phyloP scores from a whole-genome alignment of 2,797 vertebrate species.

The Aldrovandia affinis region DNA sequence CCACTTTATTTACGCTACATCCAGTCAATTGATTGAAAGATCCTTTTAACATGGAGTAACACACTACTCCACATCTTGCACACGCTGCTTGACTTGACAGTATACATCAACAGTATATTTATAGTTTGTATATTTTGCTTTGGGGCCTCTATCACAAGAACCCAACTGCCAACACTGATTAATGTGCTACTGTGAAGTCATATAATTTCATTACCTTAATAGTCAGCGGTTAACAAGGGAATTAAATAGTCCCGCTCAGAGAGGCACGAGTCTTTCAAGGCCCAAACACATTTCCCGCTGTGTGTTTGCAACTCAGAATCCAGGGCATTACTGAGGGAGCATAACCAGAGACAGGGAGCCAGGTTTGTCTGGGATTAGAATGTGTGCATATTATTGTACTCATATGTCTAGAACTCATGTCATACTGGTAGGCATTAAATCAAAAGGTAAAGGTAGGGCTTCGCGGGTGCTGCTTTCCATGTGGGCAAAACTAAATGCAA shows the following conservation, averaged over 20 bases:
- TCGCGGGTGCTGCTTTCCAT: too few relatives aligned
- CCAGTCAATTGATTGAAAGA: not conserved
- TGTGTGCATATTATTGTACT: not conserved
- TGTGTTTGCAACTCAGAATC: not conserved
- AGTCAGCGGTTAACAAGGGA: constrained; percentile 37
- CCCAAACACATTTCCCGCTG: not conserved
- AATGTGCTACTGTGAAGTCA: constrained; percentile 37
- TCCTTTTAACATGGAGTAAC: not conserved
- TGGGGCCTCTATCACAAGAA: constrained; percentile 36
- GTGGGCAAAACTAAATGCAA: too few relatives aligned
- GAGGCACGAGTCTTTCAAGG: not conserved
- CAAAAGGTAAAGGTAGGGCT: too few relatives aligned
- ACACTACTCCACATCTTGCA: not conserved
- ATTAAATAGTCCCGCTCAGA: not conserved
- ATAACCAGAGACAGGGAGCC: not conserved
- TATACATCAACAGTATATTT: constrained; percentile 33
- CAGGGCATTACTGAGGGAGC: not conserved
- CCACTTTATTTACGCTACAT: not conserved
- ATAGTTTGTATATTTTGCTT: constrained; percentile 36
- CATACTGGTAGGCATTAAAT: too few relatives aligned
- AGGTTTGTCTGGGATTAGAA: not conserved
- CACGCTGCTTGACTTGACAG: constrained; percentile 20
- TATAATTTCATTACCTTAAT: constrained; percentile 50
- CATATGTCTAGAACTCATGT: not conserved
- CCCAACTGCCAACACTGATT: constrained; percentile 42